A percentile compares a stretch with the other conserved stretches of the same genome.
Evolutionary conservation across 2,888 invertebrate species (phyloP).

Genomic region (Conistra vaccinii): DNA sequence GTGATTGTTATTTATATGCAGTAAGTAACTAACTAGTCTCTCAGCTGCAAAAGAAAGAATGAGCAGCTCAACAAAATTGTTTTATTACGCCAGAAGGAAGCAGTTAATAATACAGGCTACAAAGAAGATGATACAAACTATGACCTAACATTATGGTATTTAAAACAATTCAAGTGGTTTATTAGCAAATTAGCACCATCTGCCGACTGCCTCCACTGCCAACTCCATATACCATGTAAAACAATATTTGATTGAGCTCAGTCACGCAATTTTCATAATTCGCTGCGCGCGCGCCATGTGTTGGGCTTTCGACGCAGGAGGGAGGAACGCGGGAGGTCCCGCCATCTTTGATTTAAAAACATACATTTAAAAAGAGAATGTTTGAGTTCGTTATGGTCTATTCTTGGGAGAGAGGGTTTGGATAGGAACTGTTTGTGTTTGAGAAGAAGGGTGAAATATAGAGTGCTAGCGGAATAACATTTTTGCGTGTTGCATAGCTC

Average conservation of each 20-base stretch:
- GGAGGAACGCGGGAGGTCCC: slow-evolving; percentile 61
- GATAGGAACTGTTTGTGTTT: slow-evolving; percentile 8
- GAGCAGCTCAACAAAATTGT: background rate
- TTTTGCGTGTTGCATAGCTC: background rate
- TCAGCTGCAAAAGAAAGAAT: background rate
- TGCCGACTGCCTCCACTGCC: slow-evolving; percentile 20
- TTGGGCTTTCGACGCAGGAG: slow-evolving; percentile 59
- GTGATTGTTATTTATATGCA: too few relatives aligned
- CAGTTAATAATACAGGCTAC: background rate
- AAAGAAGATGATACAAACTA: background rate
- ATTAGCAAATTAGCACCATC: slow-evolving; percentile 51
- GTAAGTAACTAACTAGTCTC: too few relatives aligned
- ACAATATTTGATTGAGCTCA: slow-evolving; percentile 65
- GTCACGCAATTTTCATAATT: slow-evolving; percentile 69
- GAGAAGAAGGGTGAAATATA: background rate
- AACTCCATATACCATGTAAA: slow-evolving; percentile 53
- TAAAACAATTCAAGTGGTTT: slow-evolving; percentile 31
- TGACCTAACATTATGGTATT: slow-evolving; percentile 16
- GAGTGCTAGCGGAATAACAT: background rate
- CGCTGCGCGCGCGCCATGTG: slow-evolving; percentile 63
- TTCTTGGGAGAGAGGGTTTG: slow-evolving; percentile 29
- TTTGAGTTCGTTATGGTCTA: slow-evolving; percentile 30
- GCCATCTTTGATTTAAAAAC: slow-evolving; percentile 60
- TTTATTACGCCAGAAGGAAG: background rate
- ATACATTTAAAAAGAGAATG: slow-evolving; percentile 40